Base-by-base conservation (phyloP, 2,797 vertebrate genomes). In the Rhabdomys pumilio region DNA sequence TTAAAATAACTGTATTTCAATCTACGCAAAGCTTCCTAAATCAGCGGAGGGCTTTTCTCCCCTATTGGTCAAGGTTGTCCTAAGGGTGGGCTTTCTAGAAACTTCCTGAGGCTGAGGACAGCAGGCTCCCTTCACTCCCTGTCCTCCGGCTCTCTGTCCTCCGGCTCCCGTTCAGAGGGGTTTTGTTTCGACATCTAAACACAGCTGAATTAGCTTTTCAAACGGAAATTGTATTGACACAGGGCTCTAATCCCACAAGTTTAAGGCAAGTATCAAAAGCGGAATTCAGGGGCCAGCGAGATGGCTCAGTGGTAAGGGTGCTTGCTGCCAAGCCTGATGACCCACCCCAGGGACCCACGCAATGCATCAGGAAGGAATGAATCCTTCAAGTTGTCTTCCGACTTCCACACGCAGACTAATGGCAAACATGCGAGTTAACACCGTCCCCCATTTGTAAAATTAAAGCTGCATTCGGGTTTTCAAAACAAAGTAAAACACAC, bases 111-210 rank as follows among this genome's bases (percentile, higher is more conserved):
- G 63, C 19, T 67, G 59, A 86, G 59, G 91, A 76, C 77, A 29
- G 12, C 85, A 38, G 61, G 26, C 59, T 96, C 73, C 75, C 88
- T 86, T 79, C 67, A 41, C 17, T 38, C 38, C 38, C 38, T 38
- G 59, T n/a, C 38, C 87, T 73, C 50, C 67, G 7, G n/a, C 67
- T 44, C 72, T 38, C 38, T 38, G 59, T n/a, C 38, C 87, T 73
- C 50, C 73, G 7, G n/a, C 67, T 44, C 72, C 69, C 3, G 20
- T 76, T 89, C 90, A 69, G 87, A 15, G 6, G 57, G 29, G 53
- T 82, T 90, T 90, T 94, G 90, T 89, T 65, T 57, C 44, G 76
- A 93, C 67, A 91, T 29, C 91, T 85, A 95, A 97, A 89, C n/a
- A 73, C 53, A 86, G 85, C 53, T 92, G 82, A 93, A 81, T 93